Base-by-base conservation (phyloP, 2,113 vertebrate genomes). In the Nerophis ophidion region DNA sequence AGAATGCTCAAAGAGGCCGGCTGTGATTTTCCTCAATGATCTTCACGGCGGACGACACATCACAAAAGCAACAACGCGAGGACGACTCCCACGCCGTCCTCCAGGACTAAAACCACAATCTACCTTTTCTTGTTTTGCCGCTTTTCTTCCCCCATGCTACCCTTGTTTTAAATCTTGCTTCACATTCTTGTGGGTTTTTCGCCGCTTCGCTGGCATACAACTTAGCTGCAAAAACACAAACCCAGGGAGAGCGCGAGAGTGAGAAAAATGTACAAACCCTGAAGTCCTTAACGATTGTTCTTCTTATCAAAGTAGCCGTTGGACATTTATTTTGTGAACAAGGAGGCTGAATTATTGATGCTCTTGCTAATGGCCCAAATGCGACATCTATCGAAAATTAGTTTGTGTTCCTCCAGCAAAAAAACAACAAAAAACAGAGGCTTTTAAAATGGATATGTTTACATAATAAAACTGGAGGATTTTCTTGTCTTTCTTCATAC, bases 331-430 rank as follows among this genome's bases (percentile, higher is more conserved):
- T 17, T 53, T 56, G 68, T 69, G 67, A 74, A 65, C 56, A 50
- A 65, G 53, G 52, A 51, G 61, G 60, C 49, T 86, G 77, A 87
- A 84, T 88, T 83, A 88, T 86, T 86, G 70, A 84, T 82, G 71
- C 61, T 71, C 67, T 65, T 48, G 44, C 74, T 74, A 81, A 79
- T 65, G 69, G 70, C 61, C 72, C 78, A 78, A 78, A 77, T 77
- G 63, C 86, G 71, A 82, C 68, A 72, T 84, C 78, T 74, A 74
- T 61, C 69, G 65, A 63, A 70, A 76, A 71, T 72, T 52, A 66
- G 65, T 69, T 65, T 57, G 72, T 59, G 53, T 72, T 85, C 62
- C 72, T 33, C 0, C 38, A 48, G 38, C 3, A 59, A 48, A 50
- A 56, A 19, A 38, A 38, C 13, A 57, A 46, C 19, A 19, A 38